Base-by-base conservation (phyloP, 2,113 vertebrate species). In the Ammodytes dubius region DNA sequence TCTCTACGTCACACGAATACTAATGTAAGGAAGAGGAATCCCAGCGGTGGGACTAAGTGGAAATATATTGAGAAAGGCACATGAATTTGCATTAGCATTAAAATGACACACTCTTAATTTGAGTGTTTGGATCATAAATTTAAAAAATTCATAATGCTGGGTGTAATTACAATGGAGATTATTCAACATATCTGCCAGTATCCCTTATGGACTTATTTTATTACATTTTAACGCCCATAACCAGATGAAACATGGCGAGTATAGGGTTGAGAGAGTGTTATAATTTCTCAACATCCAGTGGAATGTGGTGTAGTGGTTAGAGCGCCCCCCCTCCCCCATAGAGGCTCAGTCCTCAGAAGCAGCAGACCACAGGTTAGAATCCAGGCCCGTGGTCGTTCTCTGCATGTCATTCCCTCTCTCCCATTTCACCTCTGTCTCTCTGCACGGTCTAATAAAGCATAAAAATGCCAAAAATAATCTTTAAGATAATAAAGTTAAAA, bases 11-110 rank as follows among this genome's bases (percentile, higher is more conserved):
- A n/a, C 19, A 14, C 71, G 73, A 79, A 76, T 76, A 58, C 47
- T 59, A 78, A 89, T 81, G 58, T 35, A 14, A n/a, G 15, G 39
- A 58, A 65, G 27, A 27, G 27, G 27, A 27, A 27, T 27, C 15
- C 12, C 50, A 53, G 57, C 57, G n/a, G 15, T 50, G 27, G 19
- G 37, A 54, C 10, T 37, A 45, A 13, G 3, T 39, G 45, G 52
- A 69, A 60, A 73, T 64, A n/a, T 46, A 10, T 47, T 57, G 56
- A 47, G 47, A 50, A 56, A 35, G 39, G 17, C 27, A 71, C 17
- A 11, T 17, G 27, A 69, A 37, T 27, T 27, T 42, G 11, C 47
- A 75, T 75, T 64, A 49, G 39, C 76, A 72, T 15, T 10, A 17
- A 47, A 61, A 63, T 53, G 40, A 40, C 9, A 47, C 27, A 35